A percentile compares a stretch with the other conserved stretches of the same genome.
These are phyloP conservation scores for Nipponia nippon DNA, from an alignment of 2,113 vertebrate genomes.

Conservation along the genomic window DNA sequence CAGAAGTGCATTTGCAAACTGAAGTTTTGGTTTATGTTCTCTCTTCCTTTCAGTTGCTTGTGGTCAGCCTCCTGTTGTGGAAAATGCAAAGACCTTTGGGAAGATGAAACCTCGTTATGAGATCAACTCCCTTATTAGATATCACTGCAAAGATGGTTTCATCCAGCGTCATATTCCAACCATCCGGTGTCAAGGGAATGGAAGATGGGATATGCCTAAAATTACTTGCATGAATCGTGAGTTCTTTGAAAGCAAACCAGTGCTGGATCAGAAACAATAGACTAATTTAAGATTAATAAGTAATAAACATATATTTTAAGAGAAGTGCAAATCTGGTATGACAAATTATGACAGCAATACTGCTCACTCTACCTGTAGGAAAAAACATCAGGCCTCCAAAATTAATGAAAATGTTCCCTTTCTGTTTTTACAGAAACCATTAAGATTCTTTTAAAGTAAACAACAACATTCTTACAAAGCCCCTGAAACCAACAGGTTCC, in stretches of 20 bases:
- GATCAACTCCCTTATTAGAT: slow-evolving; percentile 94
- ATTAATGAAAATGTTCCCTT: not conserved
- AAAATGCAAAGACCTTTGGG: slow-evolving; percentile 92
- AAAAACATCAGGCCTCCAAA: not conserved
- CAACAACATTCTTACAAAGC: not conserved
- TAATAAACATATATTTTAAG: not conserved
- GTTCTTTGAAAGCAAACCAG: slow-evolving; percentile 68
- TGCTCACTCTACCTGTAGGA: not conserved
- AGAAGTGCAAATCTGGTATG: not conserved
- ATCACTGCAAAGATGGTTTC: slow-evolving; percentile 91
- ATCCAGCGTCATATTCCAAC: slow-evolving; percentile 94
- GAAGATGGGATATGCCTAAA: slow-evolving; percentile 92
- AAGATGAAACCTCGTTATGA: slow-evolving; percentile 88
- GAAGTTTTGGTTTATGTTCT: not conserved
- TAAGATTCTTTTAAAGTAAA: not conserved
- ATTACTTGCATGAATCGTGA: slow-evolving; percentile 95
- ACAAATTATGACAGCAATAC: not conserved
- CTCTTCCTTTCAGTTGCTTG: slow-evolving; percentile 82
- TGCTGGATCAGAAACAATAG: not conserved
- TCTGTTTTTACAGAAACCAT: not conserved
- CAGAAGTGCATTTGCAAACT: not conserved
- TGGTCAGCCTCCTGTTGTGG: slow-evolving; percentile 90
- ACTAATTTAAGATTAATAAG: not conserved
- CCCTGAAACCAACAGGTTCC: not conserved
- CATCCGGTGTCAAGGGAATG: slow-evolving; percentile 90